Percentiles rank a stretch among this genome's conserved stretches.
Evolutionary conservation across 2,797 vertebrate species (phyloP).

Genomic region (Cheirogaleus major): DNA sequence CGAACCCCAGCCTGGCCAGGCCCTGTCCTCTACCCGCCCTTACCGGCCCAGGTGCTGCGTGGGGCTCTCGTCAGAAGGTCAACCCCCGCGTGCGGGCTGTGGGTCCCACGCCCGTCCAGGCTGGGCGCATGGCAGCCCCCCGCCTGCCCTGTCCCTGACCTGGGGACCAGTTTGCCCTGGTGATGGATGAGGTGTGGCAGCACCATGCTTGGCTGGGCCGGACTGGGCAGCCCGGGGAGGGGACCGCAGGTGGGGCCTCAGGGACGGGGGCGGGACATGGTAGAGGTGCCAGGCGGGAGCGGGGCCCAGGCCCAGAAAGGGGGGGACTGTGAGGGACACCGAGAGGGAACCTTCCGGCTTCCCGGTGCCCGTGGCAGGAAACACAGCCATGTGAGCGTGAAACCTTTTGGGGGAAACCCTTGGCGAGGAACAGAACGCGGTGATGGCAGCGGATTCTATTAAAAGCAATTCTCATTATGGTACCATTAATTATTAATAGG

Average conservation of each 20-base stretch:
- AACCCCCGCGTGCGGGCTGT: rapidly evolving
- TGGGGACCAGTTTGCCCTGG: background rate
- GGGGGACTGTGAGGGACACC: background rate
- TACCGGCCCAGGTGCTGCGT: background rate
- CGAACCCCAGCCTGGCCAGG: background rate
- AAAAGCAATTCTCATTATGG: constrained; percentile 77
- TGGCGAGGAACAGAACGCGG: constrained; percentile 42
- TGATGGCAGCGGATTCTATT: constrained; percentile 72
- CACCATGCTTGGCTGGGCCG: background rate
- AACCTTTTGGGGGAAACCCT: constrained; percentile 63
- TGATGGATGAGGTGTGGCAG: background rate
- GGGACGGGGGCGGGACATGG: background rate
- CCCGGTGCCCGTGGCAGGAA: constrained; percentile 39
- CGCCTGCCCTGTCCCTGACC: background rate
- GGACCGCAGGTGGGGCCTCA: background rate
- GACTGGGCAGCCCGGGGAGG: background rate
- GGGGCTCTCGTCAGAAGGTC: no score
- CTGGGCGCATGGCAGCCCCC: background rate
- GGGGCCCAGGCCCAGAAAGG: background rate
- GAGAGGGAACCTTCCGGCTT: background rate
- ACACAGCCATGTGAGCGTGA: constrained; percentile 35
- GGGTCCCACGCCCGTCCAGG: background rate
- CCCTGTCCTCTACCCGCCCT: background rate
- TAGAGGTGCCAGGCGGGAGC: rapidly evolving
- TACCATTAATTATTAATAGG: constrained; percentile 85